Evolutionary conservation across 2,888 invertebrate genomes (phyloP), one percentile per base, ranked within the genome.

Genomic region (Exephanes ischioxanthus): DNA sequence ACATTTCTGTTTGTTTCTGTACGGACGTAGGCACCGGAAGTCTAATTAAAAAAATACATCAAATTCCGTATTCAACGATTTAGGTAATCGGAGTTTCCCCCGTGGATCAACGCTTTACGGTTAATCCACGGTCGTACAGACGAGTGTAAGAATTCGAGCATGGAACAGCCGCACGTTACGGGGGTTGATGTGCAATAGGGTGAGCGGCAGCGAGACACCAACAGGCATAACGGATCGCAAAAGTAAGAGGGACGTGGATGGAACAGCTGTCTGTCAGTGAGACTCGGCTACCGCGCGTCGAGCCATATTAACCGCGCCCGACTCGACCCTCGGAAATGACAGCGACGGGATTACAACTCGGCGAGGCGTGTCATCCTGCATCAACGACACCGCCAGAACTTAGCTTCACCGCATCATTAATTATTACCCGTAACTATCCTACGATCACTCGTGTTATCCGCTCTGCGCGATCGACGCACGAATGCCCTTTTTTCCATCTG

Each of bases 221-320:
- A 86, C 76, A 77, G 76, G 87, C 88, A 68, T 88, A 83, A 90
- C 89, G 89, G 83, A 85, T 67, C 85, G 78, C 72, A 75, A 81
- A 48, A 70, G 75, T 41, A 75, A 77, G 77, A 82, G 76, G 37
- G 67, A 80, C 71, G 67, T 70, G 71, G 53, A 72, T 68, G 80
- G 84, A 82, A 88, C 91, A 91, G 89, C 90, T 91, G 91, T 89
- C 82, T 76, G 89, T 90, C 91, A 87, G 90, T 53, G 63, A 72
- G 41, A 11, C 19, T 33, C 2, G 19, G 51, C 30, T 22, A 51
- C 48, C 22, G 55, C 51, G 61, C 61, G 68, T 73, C 79, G 71
- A 72, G 71, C 61, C 71, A 22, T 55, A 22, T 55, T 22, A 55
- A 55, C 7, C 55, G 55, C 55, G 55, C 58, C 61, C 22, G 45